These are phyloP conservation scores for Sesamia inferens DNA, from an alignment of 2,888 invertebrate genomes.

Conservation along the genomic window DNA sequence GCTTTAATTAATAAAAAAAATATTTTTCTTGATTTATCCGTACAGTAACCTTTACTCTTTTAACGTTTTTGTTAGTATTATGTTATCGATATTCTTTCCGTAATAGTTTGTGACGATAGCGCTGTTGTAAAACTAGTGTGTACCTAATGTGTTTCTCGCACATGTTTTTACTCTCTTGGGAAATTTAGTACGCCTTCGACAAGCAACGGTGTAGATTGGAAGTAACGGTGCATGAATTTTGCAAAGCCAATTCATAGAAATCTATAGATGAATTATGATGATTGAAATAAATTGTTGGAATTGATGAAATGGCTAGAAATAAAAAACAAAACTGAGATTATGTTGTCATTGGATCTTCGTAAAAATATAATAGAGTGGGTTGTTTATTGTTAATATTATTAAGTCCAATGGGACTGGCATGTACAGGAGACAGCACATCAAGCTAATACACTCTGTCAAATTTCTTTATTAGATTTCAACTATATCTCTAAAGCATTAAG, in stretches of 20 bases:
- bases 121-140: slow-evolving; percentile 19
- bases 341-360: too few species aligned
- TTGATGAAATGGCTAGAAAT: background rate
- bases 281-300: background rate
- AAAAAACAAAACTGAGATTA: background rate
- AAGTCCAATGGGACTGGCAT: too few species aligned
- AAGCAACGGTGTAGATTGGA: slow-evolving; percentile 23
- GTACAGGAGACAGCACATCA: too few species aligned
- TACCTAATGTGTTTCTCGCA: slow-evolving; percentile 17
- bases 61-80: slow-evolving; percentile 36
- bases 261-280: background rate
- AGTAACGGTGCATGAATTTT: slow-evolving; percentile 31
- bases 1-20: too few species aligned
- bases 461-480: too few species aligned
- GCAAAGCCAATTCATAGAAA: slow-evolving; percentile 14
- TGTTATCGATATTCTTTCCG: slow-evolving; percentile 37
- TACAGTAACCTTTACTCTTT: slow-evolving; percentile 18
- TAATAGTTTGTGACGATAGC: slow-evolving; percentile 20
- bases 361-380: too few species aligned
- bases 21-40: slow-evolving; percentile 8
- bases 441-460: too few species aligned
- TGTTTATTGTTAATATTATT: too few species aligned
- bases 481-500: too few species aligned
- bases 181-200: slow-evolving; percentile 41
- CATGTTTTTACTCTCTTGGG: slow-evolving; percentile 39